phyloP scores from a whole-genome alignment of 92 coral and sea anemone genomes.

The Parazoanthus swiftii region DNA sequence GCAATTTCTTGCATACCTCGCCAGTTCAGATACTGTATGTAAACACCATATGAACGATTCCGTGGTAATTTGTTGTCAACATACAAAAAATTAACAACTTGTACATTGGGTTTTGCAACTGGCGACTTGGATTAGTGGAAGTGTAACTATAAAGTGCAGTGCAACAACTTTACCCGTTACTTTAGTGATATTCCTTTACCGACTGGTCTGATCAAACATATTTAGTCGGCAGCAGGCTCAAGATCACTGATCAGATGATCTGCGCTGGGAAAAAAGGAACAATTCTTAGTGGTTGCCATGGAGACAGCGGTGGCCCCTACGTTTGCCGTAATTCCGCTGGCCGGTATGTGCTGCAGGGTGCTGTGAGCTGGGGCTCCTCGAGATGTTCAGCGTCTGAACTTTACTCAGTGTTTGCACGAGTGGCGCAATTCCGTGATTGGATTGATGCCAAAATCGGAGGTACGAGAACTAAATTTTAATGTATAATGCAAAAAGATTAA shows the following conservation, averaged over 20 bases:
- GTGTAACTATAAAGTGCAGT: too few relatives aligned
- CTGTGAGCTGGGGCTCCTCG: constrained; percentile 69
- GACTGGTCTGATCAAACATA: too few relatives aligned
- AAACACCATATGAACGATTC: too few relatives aligned
- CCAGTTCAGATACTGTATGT: too few relatives aligned
- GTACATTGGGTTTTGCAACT: too few relatives aligned
- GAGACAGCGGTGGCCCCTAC: constrained; percentile 73
- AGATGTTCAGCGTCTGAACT: constrained; percentile 56
- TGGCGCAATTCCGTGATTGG: constrained; percentile 67
- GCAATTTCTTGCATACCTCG: too few relatives aligned
- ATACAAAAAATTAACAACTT: too few relatives aligned
- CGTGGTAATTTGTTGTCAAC: too few relatives aligned
- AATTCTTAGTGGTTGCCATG: constrained; percentile 63
- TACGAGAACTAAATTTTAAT: background rate
- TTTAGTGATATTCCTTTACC: too few relatives aligned
- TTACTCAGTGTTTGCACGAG: constrained; percentile 68
- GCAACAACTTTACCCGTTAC: too few relatives aligned
- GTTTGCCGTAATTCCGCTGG: constrained; percentile 55
- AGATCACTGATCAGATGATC: constrained; percentile 46
- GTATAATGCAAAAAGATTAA: too few relatives aligned
- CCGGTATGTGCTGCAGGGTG: constrained; percentile 72
- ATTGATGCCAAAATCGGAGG: constrained; percentile 52
- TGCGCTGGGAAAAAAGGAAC: constrained; percentile 49
- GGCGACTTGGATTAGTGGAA: too few relatives aligned
- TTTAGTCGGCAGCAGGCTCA: background rate